phyloP scores from a whole-genome alignment of 2,113 vertebrate genomes.

The Carettochelys insculpta region DNA sequence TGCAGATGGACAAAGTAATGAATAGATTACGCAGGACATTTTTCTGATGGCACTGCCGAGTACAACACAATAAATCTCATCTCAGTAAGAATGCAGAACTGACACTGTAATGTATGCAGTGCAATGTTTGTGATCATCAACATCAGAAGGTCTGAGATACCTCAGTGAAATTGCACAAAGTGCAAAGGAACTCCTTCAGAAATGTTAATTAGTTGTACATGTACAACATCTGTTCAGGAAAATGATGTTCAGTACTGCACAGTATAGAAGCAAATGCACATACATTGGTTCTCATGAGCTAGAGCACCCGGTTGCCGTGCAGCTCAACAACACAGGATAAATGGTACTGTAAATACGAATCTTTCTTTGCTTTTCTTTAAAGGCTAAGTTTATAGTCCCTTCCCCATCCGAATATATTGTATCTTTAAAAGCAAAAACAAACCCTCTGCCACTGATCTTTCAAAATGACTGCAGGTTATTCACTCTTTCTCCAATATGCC shows the following conservation, averaged over 20 bases:
- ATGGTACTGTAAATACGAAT: background rate
- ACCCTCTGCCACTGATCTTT: background rate
- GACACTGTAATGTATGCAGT: background rate
- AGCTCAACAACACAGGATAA: background rate
- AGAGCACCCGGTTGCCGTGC: background rate
- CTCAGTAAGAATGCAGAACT: constrained; percentile 39
- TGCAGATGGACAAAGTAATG: background rate
- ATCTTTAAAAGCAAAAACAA: background rate
- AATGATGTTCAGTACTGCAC: background rate
- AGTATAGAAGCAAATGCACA: background rate
- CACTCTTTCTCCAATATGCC: background rate
- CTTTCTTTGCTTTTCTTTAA: background rate
- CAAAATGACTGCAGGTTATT: background rate
- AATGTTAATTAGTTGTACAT: constrained; percentile 43
- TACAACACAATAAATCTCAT: constrained; percentile 43
- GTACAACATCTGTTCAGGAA: constrained; percentile 24
- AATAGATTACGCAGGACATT: background rate
- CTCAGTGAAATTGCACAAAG: background rate
- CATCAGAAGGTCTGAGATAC: background rate
- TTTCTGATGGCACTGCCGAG: background rate
- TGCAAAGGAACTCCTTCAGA: constrained; percentile 7
- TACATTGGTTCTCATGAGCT: background rate
- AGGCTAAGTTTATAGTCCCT: background rate
- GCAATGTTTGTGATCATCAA: background rate
- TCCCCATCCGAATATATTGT: background rate